These are phyloP conservation scores for Chironomus tepperi DNA, from an alignment of 1,140 invertebrate genomes.

Conservation along the genomic window DNA sequence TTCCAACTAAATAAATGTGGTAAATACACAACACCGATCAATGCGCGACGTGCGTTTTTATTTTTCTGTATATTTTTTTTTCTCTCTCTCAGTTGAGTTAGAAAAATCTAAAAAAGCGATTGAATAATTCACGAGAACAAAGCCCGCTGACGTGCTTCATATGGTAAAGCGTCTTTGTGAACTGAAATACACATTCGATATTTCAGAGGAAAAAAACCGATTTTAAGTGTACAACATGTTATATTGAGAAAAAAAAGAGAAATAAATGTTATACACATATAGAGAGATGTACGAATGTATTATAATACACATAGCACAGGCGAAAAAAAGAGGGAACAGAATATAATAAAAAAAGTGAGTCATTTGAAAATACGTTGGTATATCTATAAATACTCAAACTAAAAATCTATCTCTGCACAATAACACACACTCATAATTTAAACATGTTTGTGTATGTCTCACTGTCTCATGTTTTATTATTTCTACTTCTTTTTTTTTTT, in stretches of 20 bases:
- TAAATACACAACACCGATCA: not conserved
- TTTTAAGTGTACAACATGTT: slow-evolving; percentile 16
- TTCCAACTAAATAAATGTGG: not conserved
- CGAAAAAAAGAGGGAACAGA: not conserved
- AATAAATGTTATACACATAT: not conserved
- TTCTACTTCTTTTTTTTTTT: not conserved
- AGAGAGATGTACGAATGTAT: not conserved
- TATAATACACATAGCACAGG: not conserved
- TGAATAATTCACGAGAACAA: slow-evolving; percentile 18
- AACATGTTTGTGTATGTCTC: not conserved
- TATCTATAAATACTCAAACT: not conserved
- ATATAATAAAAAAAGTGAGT: slow-evolving; percentile 7
- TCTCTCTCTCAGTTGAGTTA: not conserved
- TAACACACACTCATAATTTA: not conserved
- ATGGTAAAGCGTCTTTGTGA: slow-evolving; percentile 22
- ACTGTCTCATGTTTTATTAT: not conserved
- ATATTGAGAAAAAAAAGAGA: not conserved
- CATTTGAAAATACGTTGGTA: not conserved
- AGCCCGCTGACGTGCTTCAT: slow-evolving; percentile 19
- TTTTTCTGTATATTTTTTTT: not conserved
- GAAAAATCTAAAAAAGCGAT: not conserved
- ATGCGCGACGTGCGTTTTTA: not conserved
- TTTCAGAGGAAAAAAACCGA: not conserved
- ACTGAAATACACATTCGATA: slow-evolving; percentile 13
- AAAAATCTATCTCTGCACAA: not conserved